Percentiles rank a stretch among this genome's conserved stretches.
These are phyloP conservation scores for Apostichopus californicus DNA, from an alignment of 35 echinoderm and acorn worm species.

Conservation along the genomic window DNA sequence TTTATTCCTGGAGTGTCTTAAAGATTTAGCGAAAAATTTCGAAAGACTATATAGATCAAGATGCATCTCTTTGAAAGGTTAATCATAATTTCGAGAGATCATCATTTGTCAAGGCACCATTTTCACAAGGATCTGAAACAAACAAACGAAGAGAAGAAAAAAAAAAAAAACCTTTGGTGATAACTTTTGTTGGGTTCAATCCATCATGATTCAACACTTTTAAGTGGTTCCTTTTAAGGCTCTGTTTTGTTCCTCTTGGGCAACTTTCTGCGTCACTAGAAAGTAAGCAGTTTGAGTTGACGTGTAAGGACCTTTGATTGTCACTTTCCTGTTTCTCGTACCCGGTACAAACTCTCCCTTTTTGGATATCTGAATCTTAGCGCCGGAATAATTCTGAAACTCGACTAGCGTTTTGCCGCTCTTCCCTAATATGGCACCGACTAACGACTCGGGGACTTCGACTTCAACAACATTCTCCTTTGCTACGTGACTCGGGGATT, in stretches of 20 bases:
- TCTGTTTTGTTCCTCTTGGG: conserved; percentile 98
- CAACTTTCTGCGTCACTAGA: conserved; percentile 85
- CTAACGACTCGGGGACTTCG: conserved; percentile 94
- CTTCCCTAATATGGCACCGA: conserved; percentile 99
- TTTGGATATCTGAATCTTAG: conserved; percentile 99
- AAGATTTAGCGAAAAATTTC: conserved; percentile 39
- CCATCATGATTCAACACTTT: conserved; percentile 47
- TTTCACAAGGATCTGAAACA: conserved; percentile 57
- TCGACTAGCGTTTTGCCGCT: conserved; percentile 97
- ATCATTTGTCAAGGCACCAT: conserved; percentile 66
- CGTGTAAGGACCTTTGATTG: conserved; percentile 84
- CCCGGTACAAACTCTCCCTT: conserved; percentile 98
- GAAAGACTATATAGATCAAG: conserved; percentile 62
- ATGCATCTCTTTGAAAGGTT: conserved; percentile 53
- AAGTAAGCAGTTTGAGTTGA: conserved; percentile 96
- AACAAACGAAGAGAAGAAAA: background rate
- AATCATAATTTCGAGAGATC: conserved; percentile 42
- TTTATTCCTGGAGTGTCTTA: conserved; percentile 1
- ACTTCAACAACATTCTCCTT: conserved; percentile 89
- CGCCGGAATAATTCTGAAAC: conserved; percentile 92
- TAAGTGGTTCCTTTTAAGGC: conserved; percentile 98
- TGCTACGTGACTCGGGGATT: conserved; percentile 61
- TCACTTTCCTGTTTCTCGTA: conserved; percentile 96
- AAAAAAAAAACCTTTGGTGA: conserved; percentile 61
- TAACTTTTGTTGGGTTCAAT: conserved; percentile 35